Conservation (phyloP, 2,888 invertebrate genomes). For the Pachydiplax longipennis region DNA sequence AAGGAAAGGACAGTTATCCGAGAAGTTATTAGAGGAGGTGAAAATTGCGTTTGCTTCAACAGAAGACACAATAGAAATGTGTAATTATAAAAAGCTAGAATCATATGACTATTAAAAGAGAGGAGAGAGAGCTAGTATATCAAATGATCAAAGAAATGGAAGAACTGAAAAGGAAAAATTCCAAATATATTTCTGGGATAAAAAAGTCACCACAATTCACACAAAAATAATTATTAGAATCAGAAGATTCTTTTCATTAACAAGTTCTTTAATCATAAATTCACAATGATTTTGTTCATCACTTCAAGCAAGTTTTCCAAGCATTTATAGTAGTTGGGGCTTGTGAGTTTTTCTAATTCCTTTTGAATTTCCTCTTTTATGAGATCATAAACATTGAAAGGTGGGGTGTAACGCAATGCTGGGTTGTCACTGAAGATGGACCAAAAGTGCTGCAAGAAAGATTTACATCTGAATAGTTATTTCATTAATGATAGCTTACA, state of each 20-base stretch:
- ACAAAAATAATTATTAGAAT: too few relatives aligned
- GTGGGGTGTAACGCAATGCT: neutral
- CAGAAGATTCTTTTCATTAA: neutral
- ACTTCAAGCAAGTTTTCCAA: neutral
- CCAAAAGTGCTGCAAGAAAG: neutral
- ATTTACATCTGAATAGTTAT: neutral
- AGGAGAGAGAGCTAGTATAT: too few relatives aligned
- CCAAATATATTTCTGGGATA: too few relatives aligned
- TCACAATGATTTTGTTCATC: neutral
- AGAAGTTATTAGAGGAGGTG: too few relatives aligned
- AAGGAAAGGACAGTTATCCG: too few relatives aligned
- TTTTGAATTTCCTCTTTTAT: slow-evolving; percentile 6
- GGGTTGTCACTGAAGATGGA: neutral
- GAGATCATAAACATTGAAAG: neutral
- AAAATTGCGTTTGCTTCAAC: too few relatives aligned
- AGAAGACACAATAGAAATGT: too few relatives aligned
- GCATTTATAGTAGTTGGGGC: neutral
- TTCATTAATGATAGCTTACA: neutral
- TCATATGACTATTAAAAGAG: too few relatives aligned
- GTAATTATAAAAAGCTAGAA: too few relatives aligned
- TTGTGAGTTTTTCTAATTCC: neutral
- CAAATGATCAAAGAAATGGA: too few relatives aligned
- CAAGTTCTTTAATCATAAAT: neutral
- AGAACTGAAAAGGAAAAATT: too few relatives aligned
- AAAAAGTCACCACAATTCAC: too few relatives aligned